Base-by-base conservation (phyloP, 2,113 vertebrate genomes). In the Tenebrosternarchus preto region DNA sequence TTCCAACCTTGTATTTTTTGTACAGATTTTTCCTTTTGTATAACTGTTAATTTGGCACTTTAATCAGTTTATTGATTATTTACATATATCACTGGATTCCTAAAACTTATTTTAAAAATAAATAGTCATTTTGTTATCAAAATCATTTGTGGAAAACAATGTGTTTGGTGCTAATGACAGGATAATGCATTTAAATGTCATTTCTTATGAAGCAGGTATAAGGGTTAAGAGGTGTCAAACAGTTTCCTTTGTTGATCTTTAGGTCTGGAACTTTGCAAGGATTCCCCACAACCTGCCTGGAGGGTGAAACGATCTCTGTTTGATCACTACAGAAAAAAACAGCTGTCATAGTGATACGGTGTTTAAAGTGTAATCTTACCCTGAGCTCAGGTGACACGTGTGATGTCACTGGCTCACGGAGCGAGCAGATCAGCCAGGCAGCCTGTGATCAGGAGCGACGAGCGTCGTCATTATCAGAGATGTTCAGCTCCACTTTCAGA, bases 31-130 rank as follows among this genome's bases (percentile, higher is more conserved):
- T 85, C 88, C 93, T 91, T 91, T 93, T 92, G 84, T 88, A 87
- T 88, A 88, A 92, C 81, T 93, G 92, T 96, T 96, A 95, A 95
- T 50, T 96, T 97, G 96, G 97, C 97, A 99, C 97, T 98, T 98
- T 98, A 98, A 92, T 93, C 94, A 95, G 93, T 95, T 95, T 94
- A 94, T 95, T 95, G 93, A 92, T 95, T 96, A 96, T 94, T 95
- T 94, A 94, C 96, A 96, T 98, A 93, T 98, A 97, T 96, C 97
- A 98, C 96, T 98, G 96, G 96, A 99, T 96, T 92, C 94, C 90
- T 85, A 90, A 91, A 95, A 94, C 93, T 90, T 94, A 94, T 95
- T 95, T 93, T 94, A 91, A 92, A 95, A 96, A 96, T 95, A 93
- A 96, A 96, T 95, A 92, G 93, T 95, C 94, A 93, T 96, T 97